phyloP scores from a whole-genome alignment of 2,888 invertebrate species.

The Phengaris alcon region DNA sequence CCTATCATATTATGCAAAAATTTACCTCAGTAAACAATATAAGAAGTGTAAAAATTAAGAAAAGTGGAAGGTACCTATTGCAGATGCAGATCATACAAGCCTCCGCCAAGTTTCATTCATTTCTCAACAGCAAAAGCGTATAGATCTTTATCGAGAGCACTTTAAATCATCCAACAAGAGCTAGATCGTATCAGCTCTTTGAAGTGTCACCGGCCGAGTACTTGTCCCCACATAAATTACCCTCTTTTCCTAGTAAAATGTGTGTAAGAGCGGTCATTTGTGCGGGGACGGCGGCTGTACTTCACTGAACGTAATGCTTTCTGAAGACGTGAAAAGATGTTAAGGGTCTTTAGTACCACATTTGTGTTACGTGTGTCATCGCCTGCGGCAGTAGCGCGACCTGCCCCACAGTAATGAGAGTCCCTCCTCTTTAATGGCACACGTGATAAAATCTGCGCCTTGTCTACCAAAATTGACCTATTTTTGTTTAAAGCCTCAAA shows the following conservation, averaged over 20 bases:
- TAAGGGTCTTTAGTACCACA: slow-evolving; percentile 38
- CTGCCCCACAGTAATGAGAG: slow-evolving; percentile 32
- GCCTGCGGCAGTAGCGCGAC: slow-evolving; percentile 35
- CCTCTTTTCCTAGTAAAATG: slow-evolving; percentile 9
- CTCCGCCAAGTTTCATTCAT: neutral
- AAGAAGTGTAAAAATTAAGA: neutral
- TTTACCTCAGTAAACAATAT: too few relatives aligned
- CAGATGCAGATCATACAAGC: neutral
- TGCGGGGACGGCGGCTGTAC: slow-evolving; percentile 33
- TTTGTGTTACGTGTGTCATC: slow-evolving; percentile 25
- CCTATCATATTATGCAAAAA: too few relatives aligned
- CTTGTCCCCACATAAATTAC: slow-evolving; percentile 14
- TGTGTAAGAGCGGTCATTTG: slow-evolving; percentile 15
- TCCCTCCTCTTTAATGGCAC: neutral
- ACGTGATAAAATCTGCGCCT: neutral
- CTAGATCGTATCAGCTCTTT: neutral
- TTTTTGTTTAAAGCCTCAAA: neutral
- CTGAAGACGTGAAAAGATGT: slow-evolving; percentile 42
- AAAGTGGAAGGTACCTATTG: neutral
- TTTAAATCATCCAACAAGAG: slow-evolving; percentile 13
- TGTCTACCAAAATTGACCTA: neutral
- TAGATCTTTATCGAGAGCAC: slow-evolving; percentile 18
- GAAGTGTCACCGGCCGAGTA: neutral
- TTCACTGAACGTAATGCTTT: slow-evolving; percentile 35
- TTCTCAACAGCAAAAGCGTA: neutral